Evolutionary conservation across 1,140 invertebrate genomes (phyloP), one percentile per base, ranked within the genome.

Genomic region (Hyles vespertilio): DNA sequence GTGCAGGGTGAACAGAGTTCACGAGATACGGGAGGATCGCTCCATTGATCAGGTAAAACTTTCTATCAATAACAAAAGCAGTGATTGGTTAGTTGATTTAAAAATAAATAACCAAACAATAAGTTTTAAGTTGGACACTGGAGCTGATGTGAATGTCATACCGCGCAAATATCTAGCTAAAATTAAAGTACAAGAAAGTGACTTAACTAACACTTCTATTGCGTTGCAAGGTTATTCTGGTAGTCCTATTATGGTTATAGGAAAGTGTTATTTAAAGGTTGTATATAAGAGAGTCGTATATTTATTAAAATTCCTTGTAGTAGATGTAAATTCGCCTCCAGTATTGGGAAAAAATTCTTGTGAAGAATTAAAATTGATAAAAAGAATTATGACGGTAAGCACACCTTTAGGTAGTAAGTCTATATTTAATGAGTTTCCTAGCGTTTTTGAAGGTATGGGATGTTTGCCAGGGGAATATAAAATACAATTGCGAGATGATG

Each of bases 61-160:
- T n/a, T n/a, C n/a, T n/a, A n/a, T n/a, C n/a, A n/a, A n/a, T n/a
- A n/a, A n/a, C n/a, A n/a, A n/a, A n/a, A n/a, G n/a, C n/a, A n/a
- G n/a, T n/a, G n/a, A n/a, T n/a, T n/a, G n/a, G n/a, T n/a, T n/a
- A n/a, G n/a, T n/a, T n/a, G n/a, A n/a, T n/a, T 43, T 22, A 50
- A 34, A 36, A 2, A 51, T 22, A 50, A 22, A n/a, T n/a, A n/a
- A n/a, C n/a, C n/a, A 54, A 9, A 32, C 50, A n/a, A 50, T 62
- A 45, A 44, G 44, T 8, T 61, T 62, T 53, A 61, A 66, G 51
- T 10, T 66, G 50, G 64, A 66, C 32, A 66, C 59, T 33, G 64
- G 59, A 46, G 64, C 64, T 52, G 59, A 66, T 56, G 59, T 62
- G 6, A 66, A 66, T 51, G 47, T 66, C 22, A n/a, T 62, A 7